Evolutionary conservation across 2,113 vertebrate species (phyloP).

Genomic region (Petromus typicus): DNA sequence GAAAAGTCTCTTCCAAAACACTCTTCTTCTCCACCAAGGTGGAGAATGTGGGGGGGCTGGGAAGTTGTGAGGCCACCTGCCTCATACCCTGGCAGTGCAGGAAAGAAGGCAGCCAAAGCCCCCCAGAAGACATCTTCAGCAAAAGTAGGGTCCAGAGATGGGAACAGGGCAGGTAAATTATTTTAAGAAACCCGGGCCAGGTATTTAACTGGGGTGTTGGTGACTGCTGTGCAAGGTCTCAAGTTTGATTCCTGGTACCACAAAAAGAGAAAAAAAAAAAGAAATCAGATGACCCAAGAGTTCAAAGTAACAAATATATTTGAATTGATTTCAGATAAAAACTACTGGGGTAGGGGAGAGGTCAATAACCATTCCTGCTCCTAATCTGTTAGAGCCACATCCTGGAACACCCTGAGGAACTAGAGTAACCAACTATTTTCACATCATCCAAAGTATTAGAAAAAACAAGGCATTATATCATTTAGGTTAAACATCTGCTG

Average conservation of each 20-base stretch:
- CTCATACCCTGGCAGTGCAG: neutral
- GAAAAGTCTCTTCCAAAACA: neutral
- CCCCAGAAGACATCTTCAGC: neutral
- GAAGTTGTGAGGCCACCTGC: no score
- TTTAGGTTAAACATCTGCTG: slow-evolving; percentile 33
- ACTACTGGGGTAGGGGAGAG: slow-evolving; percentile 55
- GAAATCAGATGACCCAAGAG: slow-evolving; percentile 1
- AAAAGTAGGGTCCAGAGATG: neutral
- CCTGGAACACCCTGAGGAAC: slow-evolving; percentile 19
- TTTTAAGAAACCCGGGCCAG: neutral
- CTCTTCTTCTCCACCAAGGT: neutral
- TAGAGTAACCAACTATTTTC: slow-evolving; percentile 21
- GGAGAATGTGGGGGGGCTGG: neutral
- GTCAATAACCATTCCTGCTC: slow-evolving; percentile 51
- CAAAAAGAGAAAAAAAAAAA: neutral
- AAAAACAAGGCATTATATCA: slow-evolving; percentile 79
- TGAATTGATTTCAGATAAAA: slow-evolving; percentile 85
- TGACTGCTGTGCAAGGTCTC: no score
- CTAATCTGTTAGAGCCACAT: slow-evolving; percentile 9
- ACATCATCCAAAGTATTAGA: slow-evolving; percentile 73
- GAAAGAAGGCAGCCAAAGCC: neutral
- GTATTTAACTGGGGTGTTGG: no score
- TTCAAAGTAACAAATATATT: slow-evolving; percentile 84
- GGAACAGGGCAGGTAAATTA: neutral
- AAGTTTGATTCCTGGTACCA: no score